These are phyloP conservation scores for Morpho achilles DNA, from an alignment of 2,888 invertebrate species.

Conservation along the genomic window DNA sequence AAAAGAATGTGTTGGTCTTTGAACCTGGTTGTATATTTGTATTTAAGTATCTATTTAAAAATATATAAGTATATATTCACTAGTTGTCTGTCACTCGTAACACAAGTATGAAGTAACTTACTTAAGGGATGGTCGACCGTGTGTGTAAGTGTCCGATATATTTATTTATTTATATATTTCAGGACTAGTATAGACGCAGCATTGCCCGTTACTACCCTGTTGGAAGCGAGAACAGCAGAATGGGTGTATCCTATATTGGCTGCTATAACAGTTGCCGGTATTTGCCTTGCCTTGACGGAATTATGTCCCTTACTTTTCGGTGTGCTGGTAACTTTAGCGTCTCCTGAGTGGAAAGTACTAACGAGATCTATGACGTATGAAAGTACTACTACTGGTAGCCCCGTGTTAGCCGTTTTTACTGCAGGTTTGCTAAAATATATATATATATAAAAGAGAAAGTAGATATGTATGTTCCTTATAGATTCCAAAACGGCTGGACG, in stretches of 20 bases:
- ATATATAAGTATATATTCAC: no score
- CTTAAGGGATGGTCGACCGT: no score
- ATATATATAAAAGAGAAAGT: no score
- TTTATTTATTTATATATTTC: conserved; percentile 21
- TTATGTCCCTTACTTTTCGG: conserved; percentile 78
- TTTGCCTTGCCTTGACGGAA: conserved; percentile 81
- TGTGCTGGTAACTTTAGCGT: conserved; percentile 76
- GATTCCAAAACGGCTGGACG: not conserved
- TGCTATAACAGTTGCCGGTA: conserved; percentile 78
- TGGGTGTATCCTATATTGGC: conserved; percentile 81
- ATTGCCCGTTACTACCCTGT: conserved; percentile 78
- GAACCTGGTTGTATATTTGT: no score
- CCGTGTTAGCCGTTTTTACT: conserved; percentile 81
- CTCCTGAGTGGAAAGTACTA: conserved; percentile 81
- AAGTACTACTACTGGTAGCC: conserved; percentile 80
- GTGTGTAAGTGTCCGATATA: no score
- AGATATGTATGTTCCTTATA: not conserved
- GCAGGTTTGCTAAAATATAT: conserved; percentile 56
- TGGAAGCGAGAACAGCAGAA: conserved; percentile 79
- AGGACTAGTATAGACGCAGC: conserved; percentile 79
- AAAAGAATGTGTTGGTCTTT: no score
- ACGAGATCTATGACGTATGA: conserved; percentile 81
- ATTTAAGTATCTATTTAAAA: no score
- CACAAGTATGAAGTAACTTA: no score
- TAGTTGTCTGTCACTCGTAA: no score